Base-by-base conservation (phyloP, 2,797 vertebrate genomes). In the Saguinus oedipus region DNA sequence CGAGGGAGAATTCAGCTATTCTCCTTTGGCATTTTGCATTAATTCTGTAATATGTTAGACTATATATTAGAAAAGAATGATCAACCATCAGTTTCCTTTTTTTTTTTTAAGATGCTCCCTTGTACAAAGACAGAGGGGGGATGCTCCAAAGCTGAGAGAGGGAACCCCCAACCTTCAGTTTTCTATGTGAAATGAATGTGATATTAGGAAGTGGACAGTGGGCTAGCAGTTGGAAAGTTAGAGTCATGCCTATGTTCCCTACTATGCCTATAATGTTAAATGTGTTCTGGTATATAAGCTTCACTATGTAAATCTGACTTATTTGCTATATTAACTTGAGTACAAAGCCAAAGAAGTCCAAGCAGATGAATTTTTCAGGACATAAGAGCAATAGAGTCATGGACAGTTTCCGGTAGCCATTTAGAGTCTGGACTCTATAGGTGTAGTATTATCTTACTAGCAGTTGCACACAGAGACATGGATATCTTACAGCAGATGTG, bases 261-360 rank as follows among this genome's bases (percentile, higher is more conserved):
- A 0, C 2, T 36, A 22, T 19, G 26, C 10, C 59, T 48, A 10
- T 68, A 57, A 68, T 4, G 14, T 15, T 46, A 24, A 68, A 53
- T 1, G 8, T 50, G 11, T 20, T 50, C 26, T 59, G 39, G 0
- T 42, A 2, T 20, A 13, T 19, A 12, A 11, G 36, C 4, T 14
- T 81, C 9, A 12, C 15, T 82, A 19, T 50, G 5, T 59, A 42
- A 70, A 59, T 13, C 12, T 50, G 12, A 78, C 22, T 50, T 48
- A 4, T 2, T 22, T 11, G 70, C 30, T 50, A 10, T 7, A 42
- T 50, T 64, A 36, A 17, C 27, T 15, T 83, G 26, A 44, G 30
- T 30, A 59, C 24, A 26, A 68, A 92, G 36, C 12, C 30, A 83
- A 64, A 15, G 14, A 91, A 22, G 4, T 24, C 42, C 30, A 55